Evolutionary conservation across 2,888 invertebrate species (phyloP), one percentile per base, ranked within the genome.

Genomic region (Chalcosyrphus nemorum): DNA sequence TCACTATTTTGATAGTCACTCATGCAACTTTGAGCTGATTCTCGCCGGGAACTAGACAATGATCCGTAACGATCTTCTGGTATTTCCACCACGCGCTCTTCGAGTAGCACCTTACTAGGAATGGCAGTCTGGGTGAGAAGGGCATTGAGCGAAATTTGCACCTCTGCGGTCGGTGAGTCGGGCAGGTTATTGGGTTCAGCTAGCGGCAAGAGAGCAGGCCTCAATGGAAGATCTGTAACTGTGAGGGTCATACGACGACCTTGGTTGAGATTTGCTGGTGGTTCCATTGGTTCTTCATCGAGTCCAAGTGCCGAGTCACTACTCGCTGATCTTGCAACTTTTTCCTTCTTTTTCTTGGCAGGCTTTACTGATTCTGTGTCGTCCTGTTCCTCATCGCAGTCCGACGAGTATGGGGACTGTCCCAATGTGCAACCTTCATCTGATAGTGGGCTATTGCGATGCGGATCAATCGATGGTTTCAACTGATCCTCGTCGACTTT

Each of bases 11-110:
- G 87, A 71, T 86, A 89, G 86, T 92, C 92, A 88, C 93, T 93
- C 52, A 89, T 77, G 86, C 89, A 90, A 75, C 91, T 92, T 45
- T 91, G 91, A 0, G 91, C 89, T 6, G 92, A 91, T 66, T 93
- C 93, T 24, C 93, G 91, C 0, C 93, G 89, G 0, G 92, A 92
- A 56, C 88, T 89, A 59, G 90, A 89, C 43, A 89, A 74, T 5
- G 87, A 87, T 27, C 93, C 91, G 65, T 91, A 88, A 54, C 92
- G 92, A 86, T 92, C 92, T 17, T 92, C 88, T 2, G 93, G 92
- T 74, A 92, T 92, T 47, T 93, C 92, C 1, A 93, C 92, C 56
- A 91, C 92, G 21, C 93, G 92, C 89, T 92, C 94, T 92, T 92
- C 94, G 89, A 92, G 93, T 89, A 92, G 92, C 89, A 92, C 94